Conservation (phyloP, 23 tunicate genomes). For the Ascidia mentula region DNA sequence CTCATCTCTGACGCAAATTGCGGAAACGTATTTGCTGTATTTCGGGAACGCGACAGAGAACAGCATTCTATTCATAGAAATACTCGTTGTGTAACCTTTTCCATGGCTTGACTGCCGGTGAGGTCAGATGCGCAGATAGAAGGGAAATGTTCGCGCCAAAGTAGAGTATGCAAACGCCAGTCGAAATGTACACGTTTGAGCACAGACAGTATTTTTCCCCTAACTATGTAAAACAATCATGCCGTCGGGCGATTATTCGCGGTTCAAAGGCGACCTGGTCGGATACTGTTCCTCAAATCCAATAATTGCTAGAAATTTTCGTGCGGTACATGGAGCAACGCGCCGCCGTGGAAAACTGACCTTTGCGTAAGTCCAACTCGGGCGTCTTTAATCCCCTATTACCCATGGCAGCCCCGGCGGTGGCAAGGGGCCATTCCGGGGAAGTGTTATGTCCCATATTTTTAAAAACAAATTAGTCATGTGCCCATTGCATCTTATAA, state of each 20-base stretch:
- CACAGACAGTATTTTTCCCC: constrained; percentile 3
- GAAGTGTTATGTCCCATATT: neutral
- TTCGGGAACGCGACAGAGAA: too few relatives aligned
- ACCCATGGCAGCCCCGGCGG: neutral
- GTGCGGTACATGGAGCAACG: neutral
- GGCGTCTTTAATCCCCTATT: neutral
- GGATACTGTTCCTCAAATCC: constrained; percentile 4
- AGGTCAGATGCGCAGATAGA: too few relatives aligned
- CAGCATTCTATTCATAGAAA: too few relatives aligned
- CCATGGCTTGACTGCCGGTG: too few relatives aligned
- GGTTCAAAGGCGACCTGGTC: constrained; percentile 2
- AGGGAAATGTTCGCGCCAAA: too few relatives aligned
- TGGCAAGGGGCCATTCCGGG: neutral
- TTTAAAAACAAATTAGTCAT: neutral
- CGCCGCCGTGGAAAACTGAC: neutral
- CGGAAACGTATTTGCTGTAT: too few relatives aligned
- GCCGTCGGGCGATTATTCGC: neutral
- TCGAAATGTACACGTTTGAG: too few relatives aligned
- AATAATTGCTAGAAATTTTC: constrained; percentile 10
- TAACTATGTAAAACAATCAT: neutral
- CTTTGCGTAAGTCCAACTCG: constrained; percentile 4
- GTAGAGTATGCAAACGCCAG: too few relatives aligned
- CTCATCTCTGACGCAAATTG: too few relatives aligned
- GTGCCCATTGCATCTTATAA: neutral
- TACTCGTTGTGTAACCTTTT: too few relatives aligned